These are phyloP conservation scores for Helicoverpa armigera DNA, from an alignment of 1,140 invertebrate genomes.

Conservation along the genomic window DNA sequence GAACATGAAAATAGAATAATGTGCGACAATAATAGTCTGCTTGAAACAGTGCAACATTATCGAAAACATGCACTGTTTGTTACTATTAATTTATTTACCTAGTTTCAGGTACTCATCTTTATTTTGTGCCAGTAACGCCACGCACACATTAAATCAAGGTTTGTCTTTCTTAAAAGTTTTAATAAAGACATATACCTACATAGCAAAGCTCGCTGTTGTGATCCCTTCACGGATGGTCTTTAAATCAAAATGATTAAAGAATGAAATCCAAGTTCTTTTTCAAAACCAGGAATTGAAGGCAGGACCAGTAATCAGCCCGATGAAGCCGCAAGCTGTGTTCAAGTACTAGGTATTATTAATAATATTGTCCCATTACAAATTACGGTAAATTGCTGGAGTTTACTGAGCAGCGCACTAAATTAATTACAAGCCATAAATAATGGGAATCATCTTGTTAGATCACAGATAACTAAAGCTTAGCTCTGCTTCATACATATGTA, in stretches of 20 bases:
- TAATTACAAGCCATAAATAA: conserved; percentile 50
- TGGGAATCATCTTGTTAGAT: conserved; percentile 49
- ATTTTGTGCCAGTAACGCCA: too few species aligned
- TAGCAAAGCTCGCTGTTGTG: too few species aligned
- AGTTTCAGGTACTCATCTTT: too few species aligned
- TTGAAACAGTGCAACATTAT: neutral
- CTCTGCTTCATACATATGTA: conserved; percentile 43
- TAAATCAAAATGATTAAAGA: too few species aligned
- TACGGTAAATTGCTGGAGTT: conserved; percentile 42
- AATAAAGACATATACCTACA: too few species aligned
- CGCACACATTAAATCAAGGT: too few species aligned
- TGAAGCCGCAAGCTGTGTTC: neutral
- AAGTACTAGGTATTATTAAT: conserved; percentile 29
- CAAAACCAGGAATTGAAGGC: neutral
- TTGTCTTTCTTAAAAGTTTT: too few species aligned
- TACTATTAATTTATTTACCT: neutral
- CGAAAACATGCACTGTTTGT: neutral
- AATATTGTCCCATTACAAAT: conserved; percentile 47
- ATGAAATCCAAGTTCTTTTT: neutral
- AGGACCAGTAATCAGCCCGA: neutral
- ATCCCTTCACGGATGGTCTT: too few species aligned
- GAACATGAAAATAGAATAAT: conserved; percentile 2
- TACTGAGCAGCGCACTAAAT: conserved; percentile 46
- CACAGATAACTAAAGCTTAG: conserved; percentile 46
- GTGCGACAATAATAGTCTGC: neutral